Conservation (phyloP, 1,140 invertebrate genomes). For the Hesperophylax magnus region DNA sequence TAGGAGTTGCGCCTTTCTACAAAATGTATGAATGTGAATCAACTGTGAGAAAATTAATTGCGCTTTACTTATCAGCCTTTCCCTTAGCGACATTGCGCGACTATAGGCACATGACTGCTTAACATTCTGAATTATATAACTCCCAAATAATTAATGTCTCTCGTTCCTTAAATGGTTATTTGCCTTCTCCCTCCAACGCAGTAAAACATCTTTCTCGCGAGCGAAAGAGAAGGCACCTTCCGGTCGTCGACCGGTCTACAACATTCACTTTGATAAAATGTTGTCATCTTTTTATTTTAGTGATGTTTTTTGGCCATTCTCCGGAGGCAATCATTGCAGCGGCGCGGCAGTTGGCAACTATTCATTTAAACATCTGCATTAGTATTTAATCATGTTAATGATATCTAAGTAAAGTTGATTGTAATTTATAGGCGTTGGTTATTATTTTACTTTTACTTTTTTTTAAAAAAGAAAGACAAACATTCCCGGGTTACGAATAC, state of each 20-base stretch:
- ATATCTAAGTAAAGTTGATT: no score
- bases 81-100: no score
- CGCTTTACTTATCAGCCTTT: no score
- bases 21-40: no score
- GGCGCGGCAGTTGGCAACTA: not conserved
- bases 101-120: not conserved
- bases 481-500: no score
- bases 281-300: constrained; percentile 19
- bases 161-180: not conserved
- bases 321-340: not conserved
- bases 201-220: not conserved
- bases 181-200: not conserved
- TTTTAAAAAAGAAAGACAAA: no score
- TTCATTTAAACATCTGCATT: not conserved
- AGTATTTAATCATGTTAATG: no score
- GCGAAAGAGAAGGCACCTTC: not conserved
- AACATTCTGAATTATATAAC: constrained; percentile 14
- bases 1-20: no score
- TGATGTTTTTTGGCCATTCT: not conserved
- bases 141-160: not conserved
- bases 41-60: no score
- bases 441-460: no score
- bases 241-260: not conserved
- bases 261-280: constrained; percentile 27
- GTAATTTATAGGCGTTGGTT: no score